Base-by-base conservation (phyloP, 2,113 vertebrate species). In the Apus apus region DNA sequence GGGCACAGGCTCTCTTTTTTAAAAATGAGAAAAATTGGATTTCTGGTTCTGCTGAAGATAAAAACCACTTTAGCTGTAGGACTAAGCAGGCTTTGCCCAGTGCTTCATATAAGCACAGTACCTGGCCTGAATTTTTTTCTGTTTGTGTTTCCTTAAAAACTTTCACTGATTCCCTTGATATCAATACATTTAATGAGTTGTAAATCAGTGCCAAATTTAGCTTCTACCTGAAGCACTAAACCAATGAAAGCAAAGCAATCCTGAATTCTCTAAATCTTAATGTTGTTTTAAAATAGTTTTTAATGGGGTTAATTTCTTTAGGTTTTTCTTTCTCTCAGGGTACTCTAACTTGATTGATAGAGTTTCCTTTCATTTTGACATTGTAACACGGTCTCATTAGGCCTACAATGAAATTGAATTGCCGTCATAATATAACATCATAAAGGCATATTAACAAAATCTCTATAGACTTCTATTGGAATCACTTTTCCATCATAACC, bases 381-480 rank as follows among this genome's bases (percentile, higher is more conserved):
- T 97, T 97, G 95, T 97, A 97, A 94, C 94, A 92, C 8, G 38
- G 94, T 97, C 96, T 97, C 96, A 97, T 97, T 97, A 97, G 96
- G 89, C 92, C 85, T 84, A 83, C 96, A 97, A 97, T 97, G 96
- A 97, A 97, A 97, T 96, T 96, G 94, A 97, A 97, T 97, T 97
- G 97, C 97, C 83, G 38, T 94, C 94, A 94, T 97, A 97, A 97
- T 97, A 95, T 89, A 94, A 96, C 89, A 97, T 94, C 97, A 97
- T 97, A 97, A 96, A 97, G 87, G 93, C 95, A 96, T 95, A 97
- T 97, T 97, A 97, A 94, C 85, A 91, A 94, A 96, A 95, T 87
- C 96, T 97, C 95, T 77, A 3, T 75, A 94, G 89, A 93, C 91
- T 94, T 87, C 82, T 58, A 3, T 53, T 76, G 73, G 79, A 94